Base-by-base conservation (phyloP, 2,888 invertebrate species). In the Agriotes lineatus region DNA sequence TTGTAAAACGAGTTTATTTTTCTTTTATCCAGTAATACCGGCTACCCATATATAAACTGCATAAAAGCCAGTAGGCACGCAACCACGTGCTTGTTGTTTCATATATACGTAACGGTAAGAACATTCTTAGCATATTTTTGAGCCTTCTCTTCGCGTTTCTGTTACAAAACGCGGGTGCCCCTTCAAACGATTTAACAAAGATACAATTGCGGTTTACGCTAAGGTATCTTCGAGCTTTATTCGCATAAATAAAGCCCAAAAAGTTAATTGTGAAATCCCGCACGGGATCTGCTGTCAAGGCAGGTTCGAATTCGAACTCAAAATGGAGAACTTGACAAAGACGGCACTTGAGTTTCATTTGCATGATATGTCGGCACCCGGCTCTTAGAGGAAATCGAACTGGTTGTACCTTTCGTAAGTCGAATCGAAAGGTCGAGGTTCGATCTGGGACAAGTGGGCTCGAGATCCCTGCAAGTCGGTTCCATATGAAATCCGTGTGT, bases 321-420 rank as follows among this genome's bases (percentile, higher is more conserved):
- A 7, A 58, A 22, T 42, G 42, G 39, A 58, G 19, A 42, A 16
- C 42, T 42, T 58, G 57, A 58, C 57, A 58, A 58, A 42, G 20
- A 39, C 18, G 4, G 25, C 7, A 25, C 25, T 65, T 65, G 50
- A 39, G 65, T 18, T 65, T 65, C 42, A 63, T 63, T 65, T 65
- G 18, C 58, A 58, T 61, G 39, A 37, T 57, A 64, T 57, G 35
- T 45, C 35, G 30, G 57, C 37, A 64, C 44, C 57, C 16, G 35
- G 25, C 45, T 57, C 57, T 64, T 61, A 30, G 50, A 65, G 58
- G 58, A 65, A 58, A 65, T 65, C 30, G 57, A 65, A 58, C 48
- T 65, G 58, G 54, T n/a, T n/a, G n/a, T 37, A 50, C 58, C 48
- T 58, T 65, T 58, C 65, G 48, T 45, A 50, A 65, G 58, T 65